Evolutionary conservation across 2,888 invertebrate species (phyloP).

Genomic region (Cephonodes hylas): DNA sequence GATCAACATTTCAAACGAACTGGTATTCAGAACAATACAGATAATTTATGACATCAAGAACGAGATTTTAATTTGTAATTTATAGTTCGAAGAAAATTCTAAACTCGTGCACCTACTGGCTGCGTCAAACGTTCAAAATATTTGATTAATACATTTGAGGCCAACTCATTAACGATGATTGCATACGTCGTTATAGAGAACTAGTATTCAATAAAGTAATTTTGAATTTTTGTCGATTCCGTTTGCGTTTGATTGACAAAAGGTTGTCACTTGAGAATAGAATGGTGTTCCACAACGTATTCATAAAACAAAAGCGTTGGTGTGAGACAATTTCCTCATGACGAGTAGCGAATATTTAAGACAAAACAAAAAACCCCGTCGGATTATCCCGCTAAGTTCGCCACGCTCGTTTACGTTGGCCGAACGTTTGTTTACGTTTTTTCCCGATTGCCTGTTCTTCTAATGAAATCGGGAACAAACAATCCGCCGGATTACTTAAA

Average conservation of each 20-base stretch:
- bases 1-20: background rate
- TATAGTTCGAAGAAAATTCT: background rate
- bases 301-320: slow-evolving; percentile 16
- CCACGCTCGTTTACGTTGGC: slow-evolving; percentile 48
- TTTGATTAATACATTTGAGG: slow-evolving; percentile 35
- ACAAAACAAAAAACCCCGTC: slow-evolving; percentile 53
- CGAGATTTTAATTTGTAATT: background rate
- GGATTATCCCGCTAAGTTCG: slow-evolving; percentile 54
- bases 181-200: slow-evolving; percentile 6
- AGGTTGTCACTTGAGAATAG: background rate
- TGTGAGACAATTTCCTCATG: slow-evolving; percentile 37
- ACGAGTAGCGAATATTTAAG: slow-evolving; percentile 29
- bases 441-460: slow-evolving; percentile 30
- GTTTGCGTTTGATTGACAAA: background rate
- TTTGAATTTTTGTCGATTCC: background rate
- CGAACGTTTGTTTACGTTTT: slow-evolving; percentile 60
- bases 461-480: slow-evolving; percentile 29
- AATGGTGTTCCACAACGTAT: background rate
- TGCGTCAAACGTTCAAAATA: slow-evolving; percentile 36
- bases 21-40: background rate
- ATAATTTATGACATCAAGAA: background rate
- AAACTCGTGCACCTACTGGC: background rate
- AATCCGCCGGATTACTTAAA: slow-evolving; percentile 9
- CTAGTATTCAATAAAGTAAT: background rate
- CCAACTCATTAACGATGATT: slow-evolving; percentile 23